Base-by-base conservation (phyloP, 2,113 vertebrate species). In the Lasiurus cinereus region DNA sequence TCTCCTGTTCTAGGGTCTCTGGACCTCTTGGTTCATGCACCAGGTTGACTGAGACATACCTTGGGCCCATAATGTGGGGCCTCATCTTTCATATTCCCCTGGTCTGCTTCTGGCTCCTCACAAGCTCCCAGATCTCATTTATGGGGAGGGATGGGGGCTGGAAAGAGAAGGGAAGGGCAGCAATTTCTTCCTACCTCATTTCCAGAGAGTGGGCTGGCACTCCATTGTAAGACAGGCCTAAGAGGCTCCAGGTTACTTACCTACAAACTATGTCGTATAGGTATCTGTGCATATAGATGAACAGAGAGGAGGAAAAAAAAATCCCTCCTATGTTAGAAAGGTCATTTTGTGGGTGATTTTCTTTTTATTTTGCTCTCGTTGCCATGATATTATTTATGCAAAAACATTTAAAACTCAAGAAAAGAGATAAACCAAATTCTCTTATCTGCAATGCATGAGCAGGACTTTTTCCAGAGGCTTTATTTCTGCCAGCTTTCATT, bases 331-430 rank as follows among this genome's bases (percentile, higher is more conserved):
- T 82, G 16, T 82, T 83, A 82, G 46, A 90, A 90, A 95, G 80
- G 31, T 76, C 46, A 94, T 31, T 73, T 92, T 22, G 62, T 73
- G 29, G 67, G 39, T 92, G 54, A 66, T 50, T 95, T 87, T 78
- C 31, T 76, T 70, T 66, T 67, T 48, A 80, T 85, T 70, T n/a
- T 90, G 52, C 33, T 96, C 10, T 90, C 62, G 46, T 54, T 73
- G 36, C 19, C 93, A 16, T 77, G 24, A 56, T 67, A 18, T 36
- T 76, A 88, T 62, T 88, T 88, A 82, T 73, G 19, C 15, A 86
- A 94, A 93, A 93, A 31, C 66, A 80, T 50, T 93, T 92, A 70
- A 87, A 96, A 77, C n/a, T 77, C 18, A 66, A 95, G 59, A 64
- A 91, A 80, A 92, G 15, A 6, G 43, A 89, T 50, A 76, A 88